Conservation (phyloP, 2,888 invertebrate genomes). For the Portevinia maculata region DNA sequence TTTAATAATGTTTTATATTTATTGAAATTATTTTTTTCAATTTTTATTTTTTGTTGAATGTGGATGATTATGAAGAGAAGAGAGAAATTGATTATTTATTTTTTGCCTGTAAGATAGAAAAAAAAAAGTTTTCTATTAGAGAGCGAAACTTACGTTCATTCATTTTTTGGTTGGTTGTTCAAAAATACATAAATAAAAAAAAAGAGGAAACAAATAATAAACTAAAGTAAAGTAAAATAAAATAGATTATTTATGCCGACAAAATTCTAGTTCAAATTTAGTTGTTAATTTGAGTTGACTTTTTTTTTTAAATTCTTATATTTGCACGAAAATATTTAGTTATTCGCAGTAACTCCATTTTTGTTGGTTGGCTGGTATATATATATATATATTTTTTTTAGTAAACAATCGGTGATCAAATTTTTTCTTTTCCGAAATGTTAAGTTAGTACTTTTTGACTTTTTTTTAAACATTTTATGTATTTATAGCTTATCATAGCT, state of each 20-base stretch:
- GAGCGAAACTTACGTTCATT: slow-evolving; percentile 68
- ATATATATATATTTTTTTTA: slow-evolving; percentile 17
- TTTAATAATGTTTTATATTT: slow-evolving; percentile 61
- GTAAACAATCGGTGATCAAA: slow-evolving; percentile 71
- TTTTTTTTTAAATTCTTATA: slow-evolving; percentile 33
- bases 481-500: slow-evolving; percentile 36
- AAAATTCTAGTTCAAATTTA: slow-evolving; percentile 71
- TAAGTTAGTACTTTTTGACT: slow-evolving; percentile 35
- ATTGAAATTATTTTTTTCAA: slow-evolving; percentile 37
- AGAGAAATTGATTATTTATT: slow-evolving; percentile 74
- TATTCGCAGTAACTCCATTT: slow-evolving; percentile 31
- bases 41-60: slow-evolving; percentile 66
- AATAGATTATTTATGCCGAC: slow-evolving; percentile 70
- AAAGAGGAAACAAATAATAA: slow-evolving; percentile 47
- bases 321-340: slow-evolving; percentile 68
- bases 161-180: slow-evolving; percentile 35
- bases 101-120: slow-evolving; percentile 75
- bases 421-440: slow-evolving; percentile 54
- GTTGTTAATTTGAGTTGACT: slow-evolving; percentile 36
- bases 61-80: slow-evolving; percentile 74
- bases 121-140: slow-evolving; percentile 71
- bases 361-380: not conserved
- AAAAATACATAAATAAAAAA: slow-evolving; percentile 50
- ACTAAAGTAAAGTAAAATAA: slow-evolving; percentile 38
- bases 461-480: slow-evolving; percentile 13